Percentiles rank a stretch among this genome's conserved stretches.
These are phyloP conservation scores for Mungos mungo DNA, from an alignment of 2,113 vertebrate genomes.

Conservation along the genomic window DNA sequence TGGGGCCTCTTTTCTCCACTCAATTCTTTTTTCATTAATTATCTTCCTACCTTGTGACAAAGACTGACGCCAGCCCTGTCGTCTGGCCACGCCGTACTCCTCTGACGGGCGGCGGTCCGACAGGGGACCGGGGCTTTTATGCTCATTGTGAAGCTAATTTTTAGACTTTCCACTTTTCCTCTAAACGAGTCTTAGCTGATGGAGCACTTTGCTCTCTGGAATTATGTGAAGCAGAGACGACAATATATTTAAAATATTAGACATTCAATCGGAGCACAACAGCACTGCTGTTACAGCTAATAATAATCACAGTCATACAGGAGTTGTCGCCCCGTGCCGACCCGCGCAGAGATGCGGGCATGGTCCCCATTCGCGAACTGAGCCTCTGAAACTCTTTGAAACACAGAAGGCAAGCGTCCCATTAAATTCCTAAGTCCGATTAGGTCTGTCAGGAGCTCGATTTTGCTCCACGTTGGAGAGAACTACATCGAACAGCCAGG, in stretches of 20 bases:
- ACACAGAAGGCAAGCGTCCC: not conserved
- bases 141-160: not conserved
- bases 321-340: not conserved
- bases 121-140: not conserved
- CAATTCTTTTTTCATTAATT: rapidly evolving
- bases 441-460: not conserved
- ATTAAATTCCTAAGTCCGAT: not conserved
- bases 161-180: not conserved
- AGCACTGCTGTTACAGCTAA: no score
- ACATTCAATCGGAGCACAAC: not conserved
- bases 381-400: not conserved
- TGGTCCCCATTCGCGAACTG: rapidly evolving
- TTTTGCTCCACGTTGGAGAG: not conserved
- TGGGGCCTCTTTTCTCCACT: no score
- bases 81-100: not conserved
- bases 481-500: not conserved
- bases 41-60: not conserved
- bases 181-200: not conserved
- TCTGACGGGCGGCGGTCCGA: rapidly evolving
- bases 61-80: no score
- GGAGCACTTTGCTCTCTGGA: not conserved
- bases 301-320: no score
- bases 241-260: not conserved
- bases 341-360: not conserved
- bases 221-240: not conserved